Conservation (phyloP, 2,797 vertebrate genomes). For the Alauda arvensis region DNA sequence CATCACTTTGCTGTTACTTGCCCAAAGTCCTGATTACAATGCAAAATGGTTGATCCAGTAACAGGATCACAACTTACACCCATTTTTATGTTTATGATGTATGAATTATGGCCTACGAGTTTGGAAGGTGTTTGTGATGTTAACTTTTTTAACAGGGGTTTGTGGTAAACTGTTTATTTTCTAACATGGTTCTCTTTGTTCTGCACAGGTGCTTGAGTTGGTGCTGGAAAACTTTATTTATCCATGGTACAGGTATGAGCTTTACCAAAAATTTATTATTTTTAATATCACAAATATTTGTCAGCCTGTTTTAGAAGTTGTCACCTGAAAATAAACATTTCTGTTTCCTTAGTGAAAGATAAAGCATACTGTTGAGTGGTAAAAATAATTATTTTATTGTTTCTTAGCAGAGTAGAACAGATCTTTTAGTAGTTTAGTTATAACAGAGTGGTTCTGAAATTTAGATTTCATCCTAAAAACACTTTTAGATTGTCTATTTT, state of each 20-base stretch:
- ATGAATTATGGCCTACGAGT: neutral
- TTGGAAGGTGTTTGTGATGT: neutral
- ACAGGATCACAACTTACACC: accelerated
- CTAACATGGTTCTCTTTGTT: conserved; percentile 5
- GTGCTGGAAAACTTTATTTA: conserved; percentile 96
- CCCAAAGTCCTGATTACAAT: neutral
- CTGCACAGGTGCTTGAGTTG: conserved; percentile 87
- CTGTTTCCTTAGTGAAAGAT: neutral
- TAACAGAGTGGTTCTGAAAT: neutral
- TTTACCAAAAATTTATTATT: neutral
- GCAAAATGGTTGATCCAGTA: neutral
- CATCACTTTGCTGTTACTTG: neutral
- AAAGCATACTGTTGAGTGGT: neutral
- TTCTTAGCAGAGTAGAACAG: neutral
- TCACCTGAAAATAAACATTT: neutral
- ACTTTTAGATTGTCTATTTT: neutral
- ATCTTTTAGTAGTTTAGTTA: neutral
- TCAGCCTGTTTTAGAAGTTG: neutral
- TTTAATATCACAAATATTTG: neutral
- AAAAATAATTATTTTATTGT: neutral
- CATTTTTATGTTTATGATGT: neutral
- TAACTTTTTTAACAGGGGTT: neutral
- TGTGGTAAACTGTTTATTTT: neutral
- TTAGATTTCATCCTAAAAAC: neutral
- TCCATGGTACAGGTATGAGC: conserved; percentile 92